A percentile compares a stretch with the other conserved stretches of the same genome.
phyloP scores from a whole-genome alignment of 2,888 invertebrate species.

The Ochropacha duplaris region DNA sequence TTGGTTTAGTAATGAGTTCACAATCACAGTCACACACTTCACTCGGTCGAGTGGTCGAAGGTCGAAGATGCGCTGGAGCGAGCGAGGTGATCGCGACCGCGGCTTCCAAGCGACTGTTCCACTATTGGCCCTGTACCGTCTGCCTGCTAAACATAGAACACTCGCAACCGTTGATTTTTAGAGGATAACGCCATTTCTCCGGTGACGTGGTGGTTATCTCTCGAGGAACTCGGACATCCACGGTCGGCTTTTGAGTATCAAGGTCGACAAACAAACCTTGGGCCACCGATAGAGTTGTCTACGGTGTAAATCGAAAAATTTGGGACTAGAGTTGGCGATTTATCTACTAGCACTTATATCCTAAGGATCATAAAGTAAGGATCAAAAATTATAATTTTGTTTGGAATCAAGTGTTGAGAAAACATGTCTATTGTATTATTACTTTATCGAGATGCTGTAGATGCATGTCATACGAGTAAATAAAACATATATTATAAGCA shows the following conservation, averaged over 20 bases:
- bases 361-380: no score
- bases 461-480: no score
- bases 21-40: constrained; percentile 80
- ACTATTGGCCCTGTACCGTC: constrained; percentile 44
- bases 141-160: constrained; percentile 68
- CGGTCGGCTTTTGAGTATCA: constrained; percentile 42
- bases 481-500: no score
- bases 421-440: no score
- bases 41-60: constrained; percentile 78
- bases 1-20: constrained; percentile 54
- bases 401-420: no score
- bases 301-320: neutral
- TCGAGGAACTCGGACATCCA: constrained; percentile 32
- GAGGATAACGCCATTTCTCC: constrained; percentile 65
- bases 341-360: no score
- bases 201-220: constrained; percentile 48
- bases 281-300: neutral
- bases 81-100: constrained; percentile 76
- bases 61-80: constrained; percentile 70
- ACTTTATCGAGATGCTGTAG: no score
- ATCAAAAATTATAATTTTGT: no score
- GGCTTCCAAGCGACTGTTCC: constrained; percentile 77
- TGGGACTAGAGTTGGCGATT: no score
- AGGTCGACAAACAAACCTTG: constrained; percentile 73
- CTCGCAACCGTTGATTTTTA: constrained; percentile 41